Base-by-base conservation (phyloP, 2,113 vertebrate species). In the Takifugu bimaculatus region DNA sequence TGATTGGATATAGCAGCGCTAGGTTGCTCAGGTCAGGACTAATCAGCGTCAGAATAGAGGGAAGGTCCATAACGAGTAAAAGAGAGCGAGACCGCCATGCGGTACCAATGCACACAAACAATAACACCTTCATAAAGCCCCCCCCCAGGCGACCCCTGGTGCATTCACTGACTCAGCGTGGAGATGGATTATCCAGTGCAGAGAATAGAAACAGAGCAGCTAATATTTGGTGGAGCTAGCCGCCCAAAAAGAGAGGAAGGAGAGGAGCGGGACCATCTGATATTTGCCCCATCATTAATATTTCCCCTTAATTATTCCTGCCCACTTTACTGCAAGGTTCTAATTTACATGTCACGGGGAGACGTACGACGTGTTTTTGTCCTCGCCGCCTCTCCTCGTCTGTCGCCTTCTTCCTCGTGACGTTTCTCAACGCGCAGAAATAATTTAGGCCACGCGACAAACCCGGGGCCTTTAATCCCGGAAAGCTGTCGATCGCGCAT, bases 1-100 rank as follows among this genome's bases (percentile, higher is more conserved):
- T 89, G 88, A 92, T 89, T 82, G 87, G 87, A 90, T 86, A 67
- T 85, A 88, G 85, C 88, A 89, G 86, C 84, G 80, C 85, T 89
- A 77, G 80, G 82, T 83, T 87, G 81, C 76, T 83, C 81, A 85
- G 86, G 85, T 92, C 89, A 85, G 68, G 77, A 75, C 88, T 86
- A 89, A 90, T 90, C 87, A 91, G 85, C 74, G 82, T 90, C 86
- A 88, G 81, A 86, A 86, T 68, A 86, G 75, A 79, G 68, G 64
- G 66, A 76, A 59, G 78, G 78, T 73, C 69, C 74, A 65, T 80
- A 87, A 87, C 48, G 69, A 90, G 83, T 61, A 70, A 83, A 83
- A 78, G 43, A 74, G 68, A 63, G 65, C 49, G 63, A 76, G 73
- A 75, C 5, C 14, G 57, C 62, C 65, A 72, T 71, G 72, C 61